phyloP scores from a whole-genome alignment of 2,888 invertebrate species.

The Cylindroiulus punctatus region DNA sequence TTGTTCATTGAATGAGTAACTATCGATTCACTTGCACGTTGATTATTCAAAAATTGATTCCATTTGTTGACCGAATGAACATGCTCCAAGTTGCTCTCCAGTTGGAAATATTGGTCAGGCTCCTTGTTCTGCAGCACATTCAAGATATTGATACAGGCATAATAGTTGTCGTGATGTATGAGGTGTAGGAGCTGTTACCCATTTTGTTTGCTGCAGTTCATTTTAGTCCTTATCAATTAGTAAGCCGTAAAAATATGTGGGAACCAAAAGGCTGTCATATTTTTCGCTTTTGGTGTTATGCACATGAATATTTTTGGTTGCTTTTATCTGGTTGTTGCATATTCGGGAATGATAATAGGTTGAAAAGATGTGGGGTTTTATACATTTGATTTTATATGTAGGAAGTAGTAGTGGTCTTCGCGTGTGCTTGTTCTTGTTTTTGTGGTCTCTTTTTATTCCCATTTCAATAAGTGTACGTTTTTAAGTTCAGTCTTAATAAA shows the following conservation, averaged over 20 bases:
- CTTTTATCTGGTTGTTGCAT: constrained; percentile 19
- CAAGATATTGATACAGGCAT: neutral
- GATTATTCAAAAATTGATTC: neutral
- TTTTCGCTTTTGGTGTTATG: neutral
- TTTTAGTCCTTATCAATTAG: neutral
- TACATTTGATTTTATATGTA: constrained; percentile 32
- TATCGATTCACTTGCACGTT: neutral
- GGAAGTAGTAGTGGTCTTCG: neutral
- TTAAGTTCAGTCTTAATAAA: neutral
- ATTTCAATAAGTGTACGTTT: constrained; percentile 10
- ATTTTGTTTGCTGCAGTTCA: neutral
- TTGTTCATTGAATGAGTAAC: no score
- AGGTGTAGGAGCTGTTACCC: neutral
- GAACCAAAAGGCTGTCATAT: neutral
- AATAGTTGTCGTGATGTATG: neutral
- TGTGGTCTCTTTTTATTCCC: neutral
- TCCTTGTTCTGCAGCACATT: neutral
- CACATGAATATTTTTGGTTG: neutral
- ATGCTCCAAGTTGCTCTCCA: neutral
- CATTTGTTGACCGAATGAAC: neutral
- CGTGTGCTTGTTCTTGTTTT: neutral
- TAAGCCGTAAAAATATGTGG: neutral
- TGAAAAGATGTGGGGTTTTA: neutral
- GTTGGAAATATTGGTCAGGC: neutral
- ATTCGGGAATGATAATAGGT: neutral